Percentiles rank a stretch among this genome's conserved stretches.
Conservation (phyloP, 2,888 invertebrate species). For the Cremastinae sp. region DNA sequence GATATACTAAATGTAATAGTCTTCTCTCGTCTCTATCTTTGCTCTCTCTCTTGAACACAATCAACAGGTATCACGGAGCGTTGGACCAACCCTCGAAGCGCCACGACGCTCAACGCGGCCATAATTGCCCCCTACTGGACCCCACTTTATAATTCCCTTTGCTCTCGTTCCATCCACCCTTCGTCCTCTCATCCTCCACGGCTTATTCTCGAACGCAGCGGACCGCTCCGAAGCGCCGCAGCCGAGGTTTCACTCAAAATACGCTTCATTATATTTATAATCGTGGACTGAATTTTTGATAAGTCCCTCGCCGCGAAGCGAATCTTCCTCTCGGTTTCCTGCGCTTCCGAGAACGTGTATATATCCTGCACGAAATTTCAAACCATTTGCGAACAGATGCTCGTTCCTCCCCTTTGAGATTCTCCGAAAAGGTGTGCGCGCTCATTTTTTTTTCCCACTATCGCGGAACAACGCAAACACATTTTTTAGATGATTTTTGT, state of each 20-base stretch:
- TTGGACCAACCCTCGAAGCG: conserved; percentile 57
- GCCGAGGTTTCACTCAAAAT: conserved; percentile 45
- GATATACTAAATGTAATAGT: conserved; percentile 15
- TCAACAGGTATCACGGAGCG: conserved; percentile 63
- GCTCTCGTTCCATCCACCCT: conserved; percentile 24
- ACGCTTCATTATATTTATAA: conserved; percentile 59
- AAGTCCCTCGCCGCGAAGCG: conserved; percentile 30
- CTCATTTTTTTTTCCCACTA: background rate
- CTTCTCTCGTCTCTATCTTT: conserved; percentile 14
- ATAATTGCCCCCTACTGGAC: conserved; percentile 60
- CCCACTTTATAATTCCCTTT: conserved; percentile 59
- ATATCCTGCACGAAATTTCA: background rate
- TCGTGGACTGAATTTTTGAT: conserved; percentile 59
- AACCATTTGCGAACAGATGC: conserved; percentile 41
- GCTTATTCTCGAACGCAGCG: conserved; percentile 11
- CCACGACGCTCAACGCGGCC: conserved; percentile 47
- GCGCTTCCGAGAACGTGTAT: conserved; percentile 43
- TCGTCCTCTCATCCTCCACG: background rate
- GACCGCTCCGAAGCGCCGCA: conserved; percentile 22
- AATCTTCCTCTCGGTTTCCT: conserved; percentile 29
- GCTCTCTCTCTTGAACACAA: conserved; percentile 45
- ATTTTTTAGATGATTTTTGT: no score
- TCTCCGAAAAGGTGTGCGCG: no score
- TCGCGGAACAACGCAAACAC: background rate
- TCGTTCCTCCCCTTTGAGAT: background rate